Conservation (phyloP, 2,113 vertebrate species). For the Gallinago jamesoni region DNA sequence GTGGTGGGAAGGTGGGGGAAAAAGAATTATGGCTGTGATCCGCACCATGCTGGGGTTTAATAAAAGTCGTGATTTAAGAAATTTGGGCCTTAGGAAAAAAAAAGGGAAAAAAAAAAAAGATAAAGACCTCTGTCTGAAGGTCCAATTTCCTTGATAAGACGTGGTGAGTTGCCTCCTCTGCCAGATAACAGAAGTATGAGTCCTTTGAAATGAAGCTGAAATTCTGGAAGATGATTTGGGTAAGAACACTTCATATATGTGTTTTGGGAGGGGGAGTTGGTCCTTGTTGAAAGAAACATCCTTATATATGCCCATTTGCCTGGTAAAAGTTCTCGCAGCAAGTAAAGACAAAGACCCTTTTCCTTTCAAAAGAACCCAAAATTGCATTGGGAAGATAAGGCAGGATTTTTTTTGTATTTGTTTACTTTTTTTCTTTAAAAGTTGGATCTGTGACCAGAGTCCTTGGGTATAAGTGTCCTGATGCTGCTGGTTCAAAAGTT, state of each 20-base stretch:
- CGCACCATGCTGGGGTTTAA: constrained; percentile 24
- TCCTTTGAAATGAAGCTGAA: neutral
- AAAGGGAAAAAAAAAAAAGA: neutral
- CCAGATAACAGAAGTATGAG: neutral
- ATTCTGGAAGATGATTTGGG: neutral
- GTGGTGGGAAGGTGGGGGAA: constrained; percentile 46
- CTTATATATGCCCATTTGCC: fast-evolving
- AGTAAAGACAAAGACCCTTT: fast-evolving
- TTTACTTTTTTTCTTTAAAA: neutral
- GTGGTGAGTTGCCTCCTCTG: neutral
- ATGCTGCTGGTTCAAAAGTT: neutral
- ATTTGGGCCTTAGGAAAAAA: neutral
- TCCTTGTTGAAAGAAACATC: neutral
- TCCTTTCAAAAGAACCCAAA: neutral
- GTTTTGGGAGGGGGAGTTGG: neutral
- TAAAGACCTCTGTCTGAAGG: neutral
- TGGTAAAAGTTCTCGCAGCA: neutral
- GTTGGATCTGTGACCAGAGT: neutral
- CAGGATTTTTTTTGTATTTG: neutral
- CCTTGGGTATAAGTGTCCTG: neutral
- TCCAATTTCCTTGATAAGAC: neutral
- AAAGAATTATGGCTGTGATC: constrained; percentile 26
- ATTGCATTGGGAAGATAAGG: neutral
- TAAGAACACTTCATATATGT: neutral
- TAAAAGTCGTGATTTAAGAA: constrained; percentile 51